Percentiles rank a stretch among this genome's conserved stretches.
These are phyloP conservation scores for Eupithecia vulgata DNA, from an alignment of 2,888 invertebrate species.

Conservation along the genomic window DNA sequence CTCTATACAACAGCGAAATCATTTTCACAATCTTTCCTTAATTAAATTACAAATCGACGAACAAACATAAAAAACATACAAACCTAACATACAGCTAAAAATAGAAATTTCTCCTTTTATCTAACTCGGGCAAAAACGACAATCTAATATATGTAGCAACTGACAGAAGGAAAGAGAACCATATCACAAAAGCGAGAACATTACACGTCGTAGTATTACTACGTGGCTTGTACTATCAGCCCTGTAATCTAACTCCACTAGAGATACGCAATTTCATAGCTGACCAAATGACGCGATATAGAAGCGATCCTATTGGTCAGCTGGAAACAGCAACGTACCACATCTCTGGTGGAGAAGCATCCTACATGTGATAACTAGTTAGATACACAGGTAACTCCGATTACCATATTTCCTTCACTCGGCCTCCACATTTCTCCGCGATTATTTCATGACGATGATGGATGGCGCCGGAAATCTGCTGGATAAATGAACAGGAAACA, in stretches of 20 bases:
- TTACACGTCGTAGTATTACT: neutral
- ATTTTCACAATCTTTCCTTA: too few relatives aligned
- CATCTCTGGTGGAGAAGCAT: too few relatives aligned
- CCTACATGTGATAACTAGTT: neutral
- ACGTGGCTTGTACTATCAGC: neutral
- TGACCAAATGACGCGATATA: too few relatives aligned
- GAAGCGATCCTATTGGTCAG: too few relatives aligned
- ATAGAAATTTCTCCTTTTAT: too few relatives aligned
- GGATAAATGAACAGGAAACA: slow-evolving; percentile 17
- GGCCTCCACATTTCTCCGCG: neutral
- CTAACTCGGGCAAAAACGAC: too few relatives aligned
- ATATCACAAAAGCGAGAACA: neutral
- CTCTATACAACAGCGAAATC: too few relatives aligned
- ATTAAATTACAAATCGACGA: too few relatives aligned
- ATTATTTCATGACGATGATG: slow-evolving; percentile 54
- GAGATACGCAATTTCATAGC: too few relatives aligned
- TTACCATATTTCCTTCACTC: neutral
- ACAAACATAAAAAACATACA: too few relatives aligned
- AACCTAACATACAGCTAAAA: too few relatives aligned
- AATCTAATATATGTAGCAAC: neutral
- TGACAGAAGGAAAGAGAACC: neutral
- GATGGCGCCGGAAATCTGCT: slow-evolving; percentile 51
- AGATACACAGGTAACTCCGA: neutral
- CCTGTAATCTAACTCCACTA: neutral
- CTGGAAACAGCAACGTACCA: too few relatives aligned